phyloP scores from a whole-genome alignment of 1,140 invertebrate genomes.

The Chironomus tepperi region DNA sequence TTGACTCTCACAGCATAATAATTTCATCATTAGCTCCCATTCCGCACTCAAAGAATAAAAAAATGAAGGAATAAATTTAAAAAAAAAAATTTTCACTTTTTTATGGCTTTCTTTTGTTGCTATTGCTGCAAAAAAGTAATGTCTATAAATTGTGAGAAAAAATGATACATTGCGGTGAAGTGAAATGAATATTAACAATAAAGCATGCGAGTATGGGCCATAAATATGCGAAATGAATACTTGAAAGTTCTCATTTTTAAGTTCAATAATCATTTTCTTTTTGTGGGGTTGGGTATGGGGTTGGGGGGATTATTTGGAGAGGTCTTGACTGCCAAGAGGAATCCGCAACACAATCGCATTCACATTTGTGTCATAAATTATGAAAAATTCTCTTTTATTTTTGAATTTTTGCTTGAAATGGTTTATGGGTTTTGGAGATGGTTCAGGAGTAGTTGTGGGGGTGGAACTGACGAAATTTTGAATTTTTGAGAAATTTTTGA shows the following conservation, averaged over 20 bases:
- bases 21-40: not conserved
- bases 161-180: constrained; percentile 3
- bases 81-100: not conserved
- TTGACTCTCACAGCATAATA: not conserved
- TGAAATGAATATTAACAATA: constrained; percentile 14
- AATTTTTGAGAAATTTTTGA: no score
- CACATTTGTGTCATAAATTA: constrained; percentile 7
- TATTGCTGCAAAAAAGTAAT: not conserved
- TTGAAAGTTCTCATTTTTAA: constrained; percentile 11
- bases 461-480: no score
- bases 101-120: not conserved
- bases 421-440: not conserved
- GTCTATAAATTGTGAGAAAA: not conserved
- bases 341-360: not conserved
- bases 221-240: constrained; percentile 14
- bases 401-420: not conserved
- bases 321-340: not conserved
- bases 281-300: no score
- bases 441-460: no score
- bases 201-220: not conserved
- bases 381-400: not conserved
- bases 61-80: not conserved
- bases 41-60: not conserved
- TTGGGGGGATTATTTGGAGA: no score
- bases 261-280: not conserved